Conservation (phyloP, 2,797 vertebrate genomes). For the Danio aesculapii region DNA sequence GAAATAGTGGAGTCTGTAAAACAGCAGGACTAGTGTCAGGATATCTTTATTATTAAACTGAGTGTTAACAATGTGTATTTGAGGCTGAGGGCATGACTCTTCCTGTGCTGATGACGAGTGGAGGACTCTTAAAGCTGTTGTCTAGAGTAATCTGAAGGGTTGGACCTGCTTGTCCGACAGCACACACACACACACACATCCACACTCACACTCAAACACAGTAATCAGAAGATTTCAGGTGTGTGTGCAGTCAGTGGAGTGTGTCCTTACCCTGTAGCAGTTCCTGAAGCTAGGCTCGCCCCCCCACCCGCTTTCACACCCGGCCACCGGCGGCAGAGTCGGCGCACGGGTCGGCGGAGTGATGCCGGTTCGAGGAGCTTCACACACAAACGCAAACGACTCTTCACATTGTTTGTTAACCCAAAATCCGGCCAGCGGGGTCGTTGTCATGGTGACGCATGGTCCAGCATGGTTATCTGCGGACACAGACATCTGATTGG, state of each 20-base stretch:
- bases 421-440: conserved; percentile 79
- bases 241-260: not conserved
- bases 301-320: conserved; percentile 71
- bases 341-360: conserved; percentile 75
- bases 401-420: conserved; percentile 76
- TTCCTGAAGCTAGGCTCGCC: conserved; percentile 70
- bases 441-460: conserved; percentile 81
- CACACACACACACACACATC: not conserved
- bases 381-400: conserved; percentile 75
- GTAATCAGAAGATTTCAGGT: too few species aligned
- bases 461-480: conserved; percentile 75
- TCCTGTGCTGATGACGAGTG: not conserved
- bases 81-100: not conserved
- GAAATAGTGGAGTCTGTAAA: not conserved
- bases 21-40: not conserved
- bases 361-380: conserved; percentile 76
- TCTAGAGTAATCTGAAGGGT: too few species aligned
- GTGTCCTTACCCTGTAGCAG: conserved; percentile 76
- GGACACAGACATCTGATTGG: not conserved
- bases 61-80: not conserved
- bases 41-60: not conserved
- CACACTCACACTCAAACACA: not conserved
- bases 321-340: conserved; percentile 68
- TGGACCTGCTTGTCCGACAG: too few species aligned
- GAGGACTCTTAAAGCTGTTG: too few species aligned